Evolutionary conservation across 2,888 invertebrate genomes (phyloP).

Genomic region (Chelonus formosanus): DNA sequence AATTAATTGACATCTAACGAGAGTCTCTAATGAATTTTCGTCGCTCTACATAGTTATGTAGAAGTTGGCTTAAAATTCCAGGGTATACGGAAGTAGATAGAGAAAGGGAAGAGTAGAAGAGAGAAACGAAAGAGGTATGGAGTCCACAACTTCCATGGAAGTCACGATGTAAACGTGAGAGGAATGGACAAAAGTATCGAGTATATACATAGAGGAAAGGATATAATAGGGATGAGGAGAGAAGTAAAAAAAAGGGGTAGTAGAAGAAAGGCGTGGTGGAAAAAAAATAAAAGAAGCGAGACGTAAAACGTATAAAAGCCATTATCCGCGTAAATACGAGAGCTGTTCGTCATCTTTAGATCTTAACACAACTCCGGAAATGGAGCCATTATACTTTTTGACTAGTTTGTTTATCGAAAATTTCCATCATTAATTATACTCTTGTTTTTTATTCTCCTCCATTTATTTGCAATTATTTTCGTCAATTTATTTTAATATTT

Average conservation of each 20-base stretch:
- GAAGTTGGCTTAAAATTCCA: conserved; percentile 3
- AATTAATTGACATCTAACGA: conserved; percentile 10
- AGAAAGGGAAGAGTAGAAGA: background rate
- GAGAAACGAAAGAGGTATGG: background rate
- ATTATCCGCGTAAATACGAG: conserved; percentile 53
- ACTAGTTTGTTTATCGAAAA: conserved; percentile 10
- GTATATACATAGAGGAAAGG: background rate
- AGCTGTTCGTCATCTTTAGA: conserved; percentile 48
- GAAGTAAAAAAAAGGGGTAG: conserved; percentile 34
- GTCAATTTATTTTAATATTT: too few relatives aligned
- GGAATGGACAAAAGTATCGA: background rate
- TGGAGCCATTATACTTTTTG: conserved; percentile 21
- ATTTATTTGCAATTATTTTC: background rate
- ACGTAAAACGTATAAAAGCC: conserved; percentile 37
- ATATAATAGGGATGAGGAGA: conserved; percentile 27
- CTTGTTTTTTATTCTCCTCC: background rate
- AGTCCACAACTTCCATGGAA: conserved; percentile 1
- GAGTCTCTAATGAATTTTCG: conserved; percentile 12
- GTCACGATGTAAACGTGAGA: background rate
- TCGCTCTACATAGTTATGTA: conserved; percentile 5
- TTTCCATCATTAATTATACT: background rate
- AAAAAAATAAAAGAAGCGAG: background rate
- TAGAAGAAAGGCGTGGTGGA: conserved; percentile 40
- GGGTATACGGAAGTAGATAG: background rate
- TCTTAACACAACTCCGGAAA: conserved; percentile 23